Base-by-base conservation (phyloP, 2,113 vertebrate genomes). In the Amia ocellicauda region DNA sequence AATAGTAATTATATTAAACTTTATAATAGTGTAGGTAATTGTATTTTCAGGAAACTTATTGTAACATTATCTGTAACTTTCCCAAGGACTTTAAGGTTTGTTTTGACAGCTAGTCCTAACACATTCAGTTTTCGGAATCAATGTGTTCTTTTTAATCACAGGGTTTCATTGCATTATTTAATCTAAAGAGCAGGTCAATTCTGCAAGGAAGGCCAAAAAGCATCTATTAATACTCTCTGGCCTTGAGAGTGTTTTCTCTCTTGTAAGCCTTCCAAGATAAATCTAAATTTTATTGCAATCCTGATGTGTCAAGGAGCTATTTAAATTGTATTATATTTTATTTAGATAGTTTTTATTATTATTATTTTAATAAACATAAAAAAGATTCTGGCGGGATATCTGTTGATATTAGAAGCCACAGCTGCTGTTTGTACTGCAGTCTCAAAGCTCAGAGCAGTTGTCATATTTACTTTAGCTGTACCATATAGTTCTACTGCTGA, bases 191-290 rank as follows among this genome's bases (percentile, higher is more conserved):
- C 13, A 47, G 16, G 2, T 17, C 11, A 36, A 11, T 19, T 43
- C 8, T 29, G 62, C 23, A 28, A 42, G n/a, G 49, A 19, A 58
- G 31, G 43, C 28, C n/a, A 52, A 51, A 10, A 27, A 20, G 16
- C 23, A 29, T 60, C 47, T 53, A 66, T 52, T 60, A 59, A 60
- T 60, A 66, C 56, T 27, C 57, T 22, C 57, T 53, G 49, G 57
- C 58, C 52, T 17, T 47, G 64, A 66, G 22, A 60, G 28, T 60
- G 29, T 60, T 66, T 66, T 66, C 58, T 60, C 23, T 66, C 4
- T 24, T 41, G 24, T 36, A 42, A 28, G 52, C 27, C 8, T 17
- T 53, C 58, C 63, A 66, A 53, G 23, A 53, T 60, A 60, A 52
- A 53, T 19, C 29, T 54, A 29, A 20, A 52, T 52, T n/a, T 57